Percentiles rank a stretch among this genome's conserved stretches.
Evolutionary conservation across 2,113 vertebrate genomes (phyloP).

Genomic region (Ochotona princeps): DNA sequence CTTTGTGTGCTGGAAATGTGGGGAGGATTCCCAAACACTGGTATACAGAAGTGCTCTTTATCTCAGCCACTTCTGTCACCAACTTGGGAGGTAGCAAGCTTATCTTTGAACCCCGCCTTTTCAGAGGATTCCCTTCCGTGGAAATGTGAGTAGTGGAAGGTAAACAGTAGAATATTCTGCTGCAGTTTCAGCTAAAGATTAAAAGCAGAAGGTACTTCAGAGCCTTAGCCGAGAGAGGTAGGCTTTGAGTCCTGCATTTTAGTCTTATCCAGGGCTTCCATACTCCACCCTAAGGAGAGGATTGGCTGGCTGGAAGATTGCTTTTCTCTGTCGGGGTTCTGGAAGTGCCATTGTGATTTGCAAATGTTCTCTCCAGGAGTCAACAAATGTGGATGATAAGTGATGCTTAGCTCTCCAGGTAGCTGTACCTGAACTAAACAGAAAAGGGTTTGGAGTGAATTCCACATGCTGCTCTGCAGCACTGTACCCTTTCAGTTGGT

Average conservation of each 20-base stretch:
- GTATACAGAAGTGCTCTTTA: conserved; percentile 41
- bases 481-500: neutral
- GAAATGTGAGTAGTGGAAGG: neutral
- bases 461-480: conserved; percentile 31
- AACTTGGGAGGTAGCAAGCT: neutral
- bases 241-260: neutral
- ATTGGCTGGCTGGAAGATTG: conserved; percentile 47
- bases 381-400: conserved; percentile 59
- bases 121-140: conserved; percentile 13
- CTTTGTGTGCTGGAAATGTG: conserved; percentile 57
- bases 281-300: neutral
- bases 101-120: conserved; percentile 43
- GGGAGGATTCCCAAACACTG: conserved; percentile 49
- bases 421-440: conserved; percentile 48
- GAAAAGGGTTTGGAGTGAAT: conserved; percentile 37
- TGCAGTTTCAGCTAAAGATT: conserved; percentile 36
- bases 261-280: neutral
- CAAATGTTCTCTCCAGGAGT: conserved; percentile 63
- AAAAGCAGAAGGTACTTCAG: conserved; percentile 30
- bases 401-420: conserved; percentile 42
- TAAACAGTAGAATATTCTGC: conserved; percentile 47
- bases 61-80: neutral
- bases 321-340: conserved; percentile 50
- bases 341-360: conserved; percentile 56
- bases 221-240: conserved; percentile 39